phyloP scores from a whole-genome alignment of 2,797 vertebrate species.

The Oophaga sylvatica region DNA sequence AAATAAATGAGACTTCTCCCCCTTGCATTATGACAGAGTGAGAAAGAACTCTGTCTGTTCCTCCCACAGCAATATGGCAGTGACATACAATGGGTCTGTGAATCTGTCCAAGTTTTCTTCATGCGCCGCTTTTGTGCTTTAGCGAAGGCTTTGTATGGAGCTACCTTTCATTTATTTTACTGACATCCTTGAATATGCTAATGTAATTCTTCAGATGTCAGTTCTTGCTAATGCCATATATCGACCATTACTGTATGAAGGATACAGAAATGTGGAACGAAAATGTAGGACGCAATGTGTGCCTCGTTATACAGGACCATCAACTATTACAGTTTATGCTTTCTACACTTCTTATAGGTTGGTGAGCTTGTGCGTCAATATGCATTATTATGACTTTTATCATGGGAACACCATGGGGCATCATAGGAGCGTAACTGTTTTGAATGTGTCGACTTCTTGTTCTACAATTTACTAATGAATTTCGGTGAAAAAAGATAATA shows the following conservation, averaged over 20 bases:
- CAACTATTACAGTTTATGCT: neutral
- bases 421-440: neutral
- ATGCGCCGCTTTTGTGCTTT: constrained; percentile 2
- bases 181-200: constrained; percentile 8
- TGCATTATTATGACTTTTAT: neutral
- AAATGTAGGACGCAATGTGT: neutral
- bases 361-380: neutral
- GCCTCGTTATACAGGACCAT: neutral
- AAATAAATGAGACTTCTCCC: constrained; percentile 42
- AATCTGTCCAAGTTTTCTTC: constrained; percentile 32
- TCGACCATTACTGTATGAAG: neutral
- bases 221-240: neutral
- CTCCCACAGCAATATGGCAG: constrained; percentile 48
- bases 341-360: no score
- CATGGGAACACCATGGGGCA: neutral
- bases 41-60: constrained; percentile 43
- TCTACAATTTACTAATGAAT: neutral
- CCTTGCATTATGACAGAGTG: constrained; percentile 50
- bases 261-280: neutral
- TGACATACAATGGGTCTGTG: constrained; percentile 41
- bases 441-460: neutral
- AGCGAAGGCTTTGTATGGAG: neutral
- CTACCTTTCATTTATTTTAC: constrained; percentile 15
- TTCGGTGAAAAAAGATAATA: neutral
- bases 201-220: neutral